Conservation (phyloP, 2,888 invertebrate genomes). For the Tachina grossa region DNA sequence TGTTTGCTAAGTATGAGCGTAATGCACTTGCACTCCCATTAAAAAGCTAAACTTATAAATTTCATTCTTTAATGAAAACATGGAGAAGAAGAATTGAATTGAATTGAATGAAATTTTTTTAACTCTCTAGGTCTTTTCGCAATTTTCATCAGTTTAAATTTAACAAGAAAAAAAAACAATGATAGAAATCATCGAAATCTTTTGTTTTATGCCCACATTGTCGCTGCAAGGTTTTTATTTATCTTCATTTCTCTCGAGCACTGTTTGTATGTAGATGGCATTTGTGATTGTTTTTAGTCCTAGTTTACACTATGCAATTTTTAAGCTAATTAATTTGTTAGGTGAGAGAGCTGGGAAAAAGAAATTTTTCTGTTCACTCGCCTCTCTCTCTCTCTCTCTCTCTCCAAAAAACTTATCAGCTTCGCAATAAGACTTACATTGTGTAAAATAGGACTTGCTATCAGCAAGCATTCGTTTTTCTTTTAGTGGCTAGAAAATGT, state of each 20-base stretch:
- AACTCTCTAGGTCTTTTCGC: slow-evolving; percentile 54
- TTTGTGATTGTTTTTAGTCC: slow-evolving; percentile 31
- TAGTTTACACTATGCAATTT: too few species aligned
- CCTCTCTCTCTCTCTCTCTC: too few species aligned
- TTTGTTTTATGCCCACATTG: slow-evolving; percentile 54
- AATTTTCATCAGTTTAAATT: slow-evolving; percentile 63
- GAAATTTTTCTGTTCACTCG: too few species aligned
- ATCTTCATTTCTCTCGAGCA: neutral
- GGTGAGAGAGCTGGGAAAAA: too few species aligned
- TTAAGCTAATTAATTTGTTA: too few species aligned
- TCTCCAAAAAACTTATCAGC: too few species aligned
- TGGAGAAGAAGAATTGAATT: slow-evolving; percentile 28
- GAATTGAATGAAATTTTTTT: slow-evolving; percentile 46
- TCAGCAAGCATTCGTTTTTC: neutral
- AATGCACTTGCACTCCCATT: neutral
- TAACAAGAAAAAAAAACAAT: slow-evolving; percentile 21
- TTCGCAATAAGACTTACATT: too few species aligned
- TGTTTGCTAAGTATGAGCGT: too few species aligned
- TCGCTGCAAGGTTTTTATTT: slow-evolving; percentile 18
- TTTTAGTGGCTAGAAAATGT: slow-evolving; percentile 43
- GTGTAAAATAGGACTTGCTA: too few species aligned
- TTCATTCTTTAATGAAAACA: neutral
- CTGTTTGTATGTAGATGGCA: neutral
- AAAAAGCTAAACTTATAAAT: slow-evolving; percentile 8
- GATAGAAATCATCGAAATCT: slow-evolving; percentile 52